Base-by-base conservation (phyloP, 2,888 invertebrate genomes). In the Lasioglossum lativentre region DNA sequence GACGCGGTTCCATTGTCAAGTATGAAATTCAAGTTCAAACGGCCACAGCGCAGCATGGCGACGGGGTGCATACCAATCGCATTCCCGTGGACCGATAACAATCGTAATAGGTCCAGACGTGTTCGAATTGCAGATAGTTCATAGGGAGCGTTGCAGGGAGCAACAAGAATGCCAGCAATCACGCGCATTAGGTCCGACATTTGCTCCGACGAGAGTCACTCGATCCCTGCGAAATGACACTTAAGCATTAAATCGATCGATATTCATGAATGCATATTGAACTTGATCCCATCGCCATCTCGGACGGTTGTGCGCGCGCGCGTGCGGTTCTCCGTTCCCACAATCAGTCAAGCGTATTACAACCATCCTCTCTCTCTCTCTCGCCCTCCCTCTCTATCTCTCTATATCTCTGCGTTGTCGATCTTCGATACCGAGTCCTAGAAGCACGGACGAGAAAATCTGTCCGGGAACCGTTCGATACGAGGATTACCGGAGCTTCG, bases 331-430 rank as follows among this genome's bases (percentile, higher is more conserved):
- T 75, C 68, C 56, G n/a, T 86, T 83, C 78, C 75, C 76, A 78
- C 80, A 77, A 86, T 85, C 86, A 66, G 30, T 76, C 70, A 56
- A 79, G 66, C 82, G 77, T 85, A 74, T 80, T 76, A 76, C 63
- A 76, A 76, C 66, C 72, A 74, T 83, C 66, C 66, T 66, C 59
- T 59, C 27, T 59, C 5, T 27, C 59, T 4, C 59, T 59, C 56
- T 59, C 59, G 4, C 4, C 4, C 12, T n/a, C n/a, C n/a, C n/a
- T n/a, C n/a, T n/a, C n/a, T n/a, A n/a, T n/a, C n/a, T 59, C 14
- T 59, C 59, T 30, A 12, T 59, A 27, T 59, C 59, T 59, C 80
- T 52, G 72, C 45, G 72, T 78, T 73, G 66, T 80, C 76, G 85
- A 42, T 80, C 75, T 56, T 27, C 38, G 66, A 34, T 63, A 19